A percentile compares a stretch with the other conserved stretches of the same genome.
These are phyloP conservation scores for Cryptus armator DNA, from an alignment of 2,888 invertebrate species.

Conservation along the genomic window DNA sequence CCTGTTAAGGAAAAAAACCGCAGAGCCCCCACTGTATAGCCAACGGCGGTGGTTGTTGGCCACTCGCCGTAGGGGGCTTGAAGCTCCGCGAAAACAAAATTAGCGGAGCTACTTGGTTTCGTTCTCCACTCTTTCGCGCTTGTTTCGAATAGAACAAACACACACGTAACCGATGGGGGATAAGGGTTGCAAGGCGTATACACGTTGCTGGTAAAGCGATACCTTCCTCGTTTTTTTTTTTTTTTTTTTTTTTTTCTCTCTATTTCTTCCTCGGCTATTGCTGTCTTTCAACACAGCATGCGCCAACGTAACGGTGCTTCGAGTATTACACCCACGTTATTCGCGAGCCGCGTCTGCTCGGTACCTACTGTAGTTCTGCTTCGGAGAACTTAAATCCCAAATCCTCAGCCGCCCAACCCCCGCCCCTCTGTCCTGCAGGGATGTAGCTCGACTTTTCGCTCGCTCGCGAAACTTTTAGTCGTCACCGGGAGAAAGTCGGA, in stretches of 20 bases:
- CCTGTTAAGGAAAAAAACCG: slow-evolving; percentile 39
- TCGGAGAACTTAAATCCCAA: slow-evolving; percentile 49
- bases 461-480: slow-evolving; percentile 44
- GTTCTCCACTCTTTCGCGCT: slow-evolving; percentile 14
- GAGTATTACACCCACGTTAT: slow-evolving; percentile 3
- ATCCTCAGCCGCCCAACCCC: slow-evolving; percentile 34
- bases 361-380: slow-evolving; percentile 22
- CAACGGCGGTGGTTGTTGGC: slow-evolving; percentile 20
- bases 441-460: slow-evolving; percentile 30
- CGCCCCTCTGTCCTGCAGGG: neutral
- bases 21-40: slow-evolving; percentile 5
- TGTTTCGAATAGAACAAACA: slow-evolving; percentile 12
- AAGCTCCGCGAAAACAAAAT: slow-evolving; percentile 60
- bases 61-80: slow-evolving; percentile 44
- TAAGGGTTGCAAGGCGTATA: neutral
- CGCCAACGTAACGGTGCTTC: slow-evolving; percentile 1
- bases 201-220: neutral
- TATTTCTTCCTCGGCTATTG: neutral
- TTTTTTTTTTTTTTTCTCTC: neutral
- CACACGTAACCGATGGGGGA: slow-evolving; percentile 11
- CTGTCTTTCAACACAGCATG: neutral
- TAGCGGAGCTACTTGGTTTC: slow-evolving; percentile 37
- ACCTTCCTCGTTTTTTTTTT: neutral
- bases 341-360: slow-evolving; percentile 49
- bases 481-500: slow-evolving; percentile 13